Conservation (phyloP, 2,113 vertebrate genomes). For the Fregetta grallaria region DNA sequence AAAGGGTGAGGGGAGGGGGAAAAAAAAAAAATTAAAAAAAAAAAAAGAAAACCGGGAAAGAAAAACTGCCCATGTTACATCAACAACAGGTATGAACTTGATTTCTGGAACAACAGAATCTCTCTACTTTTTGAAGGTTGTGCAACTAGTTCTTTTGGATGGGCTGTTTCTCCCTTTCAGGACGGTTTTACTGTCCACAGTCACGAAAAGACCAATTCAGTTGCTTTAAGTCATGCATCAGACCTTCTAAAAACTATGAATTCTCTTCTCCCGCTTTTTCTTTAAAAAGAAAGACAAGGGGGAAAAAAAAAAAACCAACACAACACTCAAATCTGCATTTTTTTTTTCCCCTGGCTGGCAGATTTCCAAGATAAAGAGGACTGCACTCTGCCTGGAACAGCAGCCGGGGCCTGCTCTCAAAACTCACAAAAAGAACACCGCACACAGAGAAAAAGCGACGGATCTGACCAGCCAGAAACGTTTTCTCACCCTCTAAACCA, state of each 20-base stretch:
- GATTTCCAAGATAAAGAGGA: constrained; percentile 59
- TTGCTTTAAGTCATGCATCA: neutral
- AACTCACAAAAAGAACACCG: constrained; percentile 17
- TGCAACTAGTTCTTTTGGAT: constrained; percentile 61
- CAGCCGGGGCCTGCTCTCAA: constrained; percentile 33
- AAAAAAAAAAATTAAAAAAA: no score
- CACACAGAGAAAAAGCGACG: neutral
- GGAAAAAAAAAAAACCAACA: neutral
- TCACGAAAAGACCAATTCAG: constrained; percentile 36
- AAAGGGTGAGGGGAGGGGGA: neutral
- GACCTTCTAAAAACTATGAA: neutral
- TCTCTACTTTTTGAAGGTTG: constrained; percentile 57
- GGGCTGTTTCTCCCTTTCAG: constrained; percentile 57
- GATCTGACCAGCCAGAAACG: neutral
- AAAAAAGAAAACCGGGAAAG: neutral
- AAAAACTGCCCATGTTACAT: constrained; percentile 28
- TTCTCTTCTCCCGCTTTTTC: neutral
- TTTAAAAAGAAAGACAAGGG: neutral
- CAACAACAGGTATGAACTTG: constrained; percentile 75
- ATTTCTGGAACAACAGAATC: constrained; percentile 38
- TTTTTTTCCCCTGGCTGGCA: constrained; percentile 27
- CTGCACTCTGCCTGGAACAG: constrained; percentile 20
- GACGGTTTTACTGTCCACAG: constrained; percentile 17
- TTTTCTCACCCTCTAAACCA: neutral
- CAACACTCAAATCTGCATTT: neutral